phyloP scores from a whole-genome alignment of 23 tunicate genomes.

The Ascidia mentula region DNA sequence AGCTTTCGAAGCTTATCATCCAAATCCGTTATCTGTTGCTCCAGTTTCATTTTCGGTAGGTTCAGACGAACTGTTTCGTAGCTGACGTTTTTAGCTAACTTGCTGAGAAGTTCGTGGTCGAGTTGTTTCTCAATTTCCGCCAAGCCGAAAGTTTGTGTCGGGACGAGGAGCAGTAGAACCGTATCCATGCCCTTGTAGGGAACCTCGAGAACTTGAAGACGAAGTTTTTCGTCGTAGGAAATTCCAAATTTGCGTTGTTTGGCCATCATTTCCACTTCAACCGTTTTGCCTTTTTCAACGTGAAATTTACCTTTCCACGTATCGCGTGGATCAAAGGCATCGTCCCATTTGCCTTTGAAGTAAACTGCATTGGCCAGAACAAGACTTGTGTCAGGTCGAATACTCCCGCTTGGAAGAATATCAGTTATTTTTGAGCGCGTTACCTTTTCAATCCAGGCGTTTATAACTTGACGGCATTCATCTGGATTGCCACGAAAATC shows the following conservation, averaged over 20 bases:
- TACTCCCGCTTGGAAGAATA: slow-evolving; percentile 48
- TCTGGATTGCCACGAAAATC: slow-evolving; percentile 52
- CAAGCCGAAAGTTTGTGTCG: slow-evolving; percentile 53
- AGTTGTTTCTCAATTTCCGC: slow-evolving; percentile 29
- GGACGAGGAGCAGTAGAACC: slow-evolving; percentile 57
- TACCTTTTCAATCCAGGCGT: slow-evolving; percentile 58
- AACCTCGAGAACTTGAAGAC: slow-evolving; percentile 45
- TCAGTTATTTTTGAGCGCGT: slow-evolving; percentile 64
- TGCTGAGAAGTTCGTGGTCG: background rate
- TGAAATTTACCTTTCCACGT: slow-evolving; percentile 44
- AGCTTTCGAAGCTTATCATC: slow-evolving; percentile 28
- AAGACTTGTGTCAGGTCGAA: slow-evolving; percentile 34
- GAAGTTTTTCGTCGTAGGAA: slow-evolving; percentile 28
- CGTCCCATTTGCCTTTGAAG: slow-evolving; percentile 81
- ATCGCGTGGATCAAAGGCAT: slow-evolving; percentile 27
- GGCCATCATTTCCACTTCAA: slow-evolving; percentile 62
- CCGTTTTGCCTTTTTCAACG: slow-evolving; percentile 9
- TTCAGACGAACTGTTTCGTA: slow-evolving; percentile 31
- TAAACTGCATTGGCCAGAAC: slow-evolving; percentile 79
- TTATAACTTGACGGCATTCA: slow-evolving; percentile 39
- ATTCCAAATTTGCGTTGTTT: slow-evolving; percentile 25
- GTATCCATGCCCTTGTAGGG: slow-evolving; percentile 59
- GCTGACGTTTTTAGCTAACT: background rate
- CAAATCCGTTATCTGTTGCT: slow-evolving; percentile 23
- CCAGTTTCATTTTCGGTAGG: slow-evolving; percentile 66